Evolutionary conservation across 2,113 vertebrate genomes (phyloP).

Genomic region (Aptenodytes forsteri): DNA sequence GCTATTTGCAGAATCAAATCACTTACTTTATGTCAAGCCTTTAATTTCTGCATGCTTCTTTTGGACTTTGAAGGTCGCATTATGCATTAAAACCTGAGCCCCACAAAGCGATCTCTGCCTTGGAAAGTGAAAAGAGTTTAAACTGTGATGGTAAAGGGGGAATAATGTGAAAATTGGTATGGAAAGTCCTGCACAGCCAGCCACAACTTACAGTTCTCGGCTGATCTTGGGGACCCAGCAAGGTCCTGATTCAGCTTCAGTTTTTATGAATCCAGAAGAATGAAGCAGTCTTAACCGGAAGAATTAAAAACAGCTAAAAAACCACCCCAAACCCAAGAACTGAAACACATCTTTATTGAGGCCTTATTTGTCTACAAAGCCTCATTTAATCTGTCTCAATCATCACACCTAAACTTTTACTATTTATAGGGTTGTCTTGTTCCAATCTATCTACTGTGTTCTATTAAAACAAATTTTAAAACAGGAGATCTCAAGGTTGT

Average conservation of each 20-base stretch:
- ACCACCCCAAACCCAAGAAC: neutral
- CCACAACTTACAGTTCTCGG: neutral
- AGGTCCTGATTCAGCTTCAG: neutral
- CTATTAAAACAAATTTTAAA: neutral
- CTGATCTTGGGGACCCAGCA: neutral
- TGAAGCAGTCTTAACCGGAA: neutral
- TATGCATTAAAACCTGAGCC: neutral
- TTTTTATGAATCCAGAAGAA: neutral
- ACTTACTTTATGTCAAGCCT: neutral
- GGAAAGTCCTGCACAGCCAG: neutral
- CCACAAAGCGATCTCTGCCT: neutral
- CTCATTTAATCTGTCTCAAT: neutral
- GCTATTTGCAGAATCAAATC: constrained; percentile 18
- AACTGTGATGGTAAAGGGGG: neutral
- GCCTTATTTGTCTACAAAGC: neutral
- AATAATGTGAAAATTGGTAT: neutral
- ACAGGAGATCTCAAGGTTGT: neutral
- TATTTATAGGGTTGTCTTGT: neutral
- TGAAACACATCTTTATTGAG: neutral
- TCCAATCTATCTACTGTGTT: neutral
- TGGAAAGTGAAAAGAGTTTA: neutral
- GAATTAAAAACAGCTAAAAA: neutral
- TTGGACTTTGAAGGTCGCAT: neutral
- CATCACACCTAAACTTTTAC: neutral
- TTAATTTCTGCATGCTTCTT: constrained; percentile 38